These are phyloP conservation scores for Melanargia galathea DNA, from an alignment of 2,888 invertebrate species.

Conservation along the genomic window DNA sequence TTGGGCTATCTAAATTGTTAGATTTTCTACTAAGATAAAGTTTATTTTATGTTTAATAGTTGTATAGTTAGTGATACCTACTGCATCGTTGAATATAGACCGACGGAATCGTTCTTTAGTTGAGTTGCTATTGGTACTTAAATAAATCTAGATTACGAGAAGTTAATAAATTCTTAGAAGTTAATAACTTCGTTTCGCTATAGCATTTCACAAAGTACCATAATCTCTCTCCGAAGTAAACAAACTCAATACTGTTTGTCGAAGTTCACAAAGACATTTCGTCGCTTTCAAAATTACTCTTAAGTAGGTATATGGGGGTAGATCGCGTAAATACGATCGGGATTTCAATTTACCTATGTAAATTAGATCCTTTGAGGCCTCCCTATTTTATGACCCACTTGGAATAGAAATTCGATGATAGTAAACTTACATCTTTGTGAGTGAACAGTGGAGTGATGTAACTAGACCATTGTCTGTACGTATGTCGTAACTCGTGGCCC, in stretches of 20 bases:
- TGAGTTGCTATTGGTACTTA: too few relatives aligned
- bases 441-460: background rate
- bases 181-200: too few relatives aligned
- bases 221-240: constrained; percentile 13
- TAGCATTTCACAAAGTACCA: background rate
- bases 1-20: too few relatives aligned
- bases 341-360: constrained; percentile 46
- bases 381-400: constrained; percentile 36
- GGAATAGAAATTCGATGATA: constrained; percentile 32
- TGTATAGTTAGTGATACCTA: too few relatives aligned
- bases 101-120: too few relatives aligned
- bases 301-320: constrained; percentile 28
- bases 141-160: too few relatives aligned
- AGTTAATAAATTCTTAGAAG: too few relatives aligned
- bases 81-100: too few relatives aligned
- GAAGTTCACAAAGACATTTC: constrained; percentile 23
- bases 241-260: constrained; percentile 22
- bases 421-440: constrained; percentile 22
- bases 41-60: too few relatives aligned
- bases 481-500: too few relatives aligned
- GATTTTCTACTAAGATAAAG: too few relatives aligned
- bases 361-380: constrained; percentile 45
- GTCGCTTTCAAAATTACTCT: constrained; percentile 25
- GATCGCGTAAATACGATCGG: constrained; percentile 36
- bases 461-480: background rate